These are phyloP conservation scores for Macrotis lagotis DNA, from an alignment of 2,113 vertebrate species.

Conservation along the genomic window DNA sequence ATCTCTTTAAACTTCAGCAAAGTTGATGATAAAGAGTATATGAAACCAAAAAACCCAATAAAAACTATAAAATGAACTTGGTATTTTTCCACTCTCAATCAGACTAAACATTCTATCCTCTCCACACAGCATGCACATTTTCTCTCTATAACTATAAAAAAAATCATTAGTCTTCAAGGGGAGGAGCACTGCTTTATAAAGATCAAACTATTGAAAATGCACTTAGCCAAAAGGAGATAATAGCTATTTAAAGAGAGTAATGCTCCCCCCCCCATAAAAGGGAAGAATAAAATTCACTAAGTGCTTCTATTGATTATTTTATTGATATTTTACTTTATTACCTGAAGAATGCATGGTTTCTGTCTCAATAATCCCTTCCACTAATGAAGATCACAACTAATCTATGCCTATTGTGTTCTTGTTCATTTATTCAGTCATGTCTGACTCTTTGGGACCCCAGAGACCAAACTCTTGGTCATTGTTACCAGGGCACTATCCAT, in stretches of 20 bases:
- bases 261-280: not conserved
- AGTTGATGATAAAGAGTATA: not conserved
- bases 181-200: not conserved
- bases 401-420: not conserved
- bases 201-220: not conserved
- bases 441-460: not conserved
- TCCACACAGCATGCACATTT: not conserved
- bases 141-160: not conserved
- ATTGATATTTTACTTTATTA: not conserved
- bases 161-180: not conserved
- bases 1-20: not conserved
- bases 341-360: not conserved
- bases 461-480: not conserved
- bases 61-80: not conserved
- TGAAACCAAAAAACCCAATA: not conserved
- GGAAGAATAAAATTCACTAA: not conserved
- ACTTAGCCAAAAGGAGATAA: not conserved
- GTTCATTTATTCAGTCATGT: not conserved
- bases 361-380: not conserved
- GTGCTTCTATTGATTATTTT: not conserved
- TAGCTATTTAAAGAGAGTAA: not conserved
- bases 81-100: not conserved
- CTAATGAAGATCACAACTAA: constrained; percentile 9
- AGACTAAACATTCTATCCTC: not conserved
- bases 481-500: not conserved